phyloP scores from a whole-genome alignment of 2,888 invertebrate genomes.

The Drosophila neonasuta region DNA sequence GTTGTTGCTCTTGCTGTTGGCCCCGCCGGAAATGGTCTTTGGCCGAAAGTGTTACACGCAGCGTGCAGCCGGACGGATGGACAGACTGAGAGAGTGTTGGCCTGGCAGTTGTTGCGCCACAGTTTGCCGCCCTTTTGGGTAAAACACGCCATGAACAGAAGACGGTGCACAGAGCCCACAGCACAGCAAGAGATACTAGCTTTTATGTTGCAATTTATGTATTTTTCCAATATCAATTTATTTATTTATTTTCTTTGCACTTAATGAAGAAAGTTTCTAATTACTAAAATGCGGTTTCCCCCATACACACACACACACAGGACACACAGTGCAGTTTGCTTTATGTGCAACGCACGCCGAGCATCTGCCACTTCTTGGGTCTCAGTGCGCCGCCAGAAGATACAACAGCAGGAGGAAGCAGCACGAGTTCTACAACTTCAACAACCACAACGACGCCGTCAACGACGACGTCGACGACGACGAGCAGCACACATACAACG shows the following conservation, averaged over 20 bases:
- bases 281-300: constrained; percentile 46
- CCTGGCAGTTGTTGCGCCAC: constrained; percentile 64
- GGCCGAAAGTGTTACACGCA: constrained; percentile 74
- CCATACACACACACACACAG: constrained; percentile 56
- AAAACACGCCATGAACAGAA: constrained; percentile 7
- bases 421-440: constrained; percentile 20
- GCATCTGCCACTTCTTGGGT: constrained; percentile 80
- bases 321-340: constrained; percentile 78
- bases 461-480: constrained; percentile 9
- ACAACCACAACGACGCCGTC: constrained; percentile 16
- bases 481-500: constrained; percentile 40
- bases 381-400: constrained; percentile 47
- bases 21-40: constrained; percentile 74
- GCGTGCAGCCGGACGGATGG: constrained; percentile 51
- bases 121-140: constrained; percentile 33
- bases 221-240: constrained; percentile 70
- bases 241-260: constrained; percentile 68
- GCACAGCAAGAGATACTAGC: constrained; percentile 21
- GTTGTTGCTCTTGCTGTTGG: constrained; percentile 53
- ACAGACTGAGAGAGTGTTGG: constrained; percentile 35
- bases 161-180: constrained; percentile 1
- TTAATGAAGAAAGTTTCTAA: constrained; percentile 75
- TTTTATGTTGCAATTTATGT: constrained; percentile 59
- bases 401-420: constrained; percentile 11
- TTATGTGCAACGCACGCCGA: constrained; percentile 79